phyloP scores from a whole-genome alignment of 2,888 invertebrate genomes.

The Archaeoteleia sp. region DNA sequence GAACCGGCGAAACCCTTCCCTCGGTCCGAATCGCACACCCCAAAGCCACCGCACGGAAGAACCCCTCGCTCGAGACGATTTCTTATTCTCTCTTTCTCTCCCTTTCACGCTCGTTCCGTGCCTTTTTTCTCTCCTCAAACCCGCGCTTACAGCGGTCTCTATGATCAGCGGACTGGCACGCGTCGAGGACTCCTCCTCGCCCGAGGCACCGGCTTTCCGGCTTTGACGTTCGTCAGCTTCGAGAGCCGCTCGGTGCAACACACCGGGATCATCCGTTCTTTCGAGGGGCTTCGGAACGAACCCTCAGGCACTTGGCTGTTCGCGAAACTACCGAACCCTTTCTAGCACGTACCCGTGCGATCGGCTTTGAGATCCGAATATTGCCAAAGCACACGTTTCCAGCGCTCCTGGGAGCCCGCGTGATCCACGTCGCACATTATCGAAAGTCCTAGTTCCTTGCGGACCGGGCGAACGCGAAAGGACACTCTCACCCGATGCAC shows the following conservation, averaged over 20 bases:
- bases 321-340: conserved; percentile 7
- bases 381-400: no score
- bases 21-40: conserved; percentile 61
- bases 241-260: conserved; percentile 53
- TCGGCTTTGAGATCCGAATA: no score
- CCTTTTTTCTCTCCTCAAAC: conserved; percentile 47
- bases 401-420: no score
- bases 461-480: no score
- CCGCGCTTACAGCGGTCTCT: conserved; percentile 64
- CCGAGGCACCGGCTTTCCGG: conserved; percentile 71
- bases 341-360: no score
- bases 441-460: no score
- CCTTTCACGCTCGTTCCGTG: conserved; percentile 32
- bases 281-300: conserved; percentile 57
- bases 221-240: conserved; percentile 67
- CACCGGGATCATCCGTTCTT: conserved; percentile 54
- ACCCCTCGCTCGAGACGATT: conserved; percentile 56
- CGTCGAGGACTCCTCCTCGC: conserved; percentile 72
- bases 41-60: conserved; percentile 63
- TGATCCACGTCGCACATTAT: no score
- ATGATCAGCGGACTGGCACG: conserved; percentile 73
- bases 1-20: conserved; percentile 56
- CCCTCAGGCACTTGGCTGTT: conserved; percentile 47
- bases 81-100: conserved; percentile 43
- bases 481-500: conserved; percentile 6